phyloP scores from a whole-genome alignment of 1,140 invertebrate genomes.

The Brevipalpus yothersi region DNA sequence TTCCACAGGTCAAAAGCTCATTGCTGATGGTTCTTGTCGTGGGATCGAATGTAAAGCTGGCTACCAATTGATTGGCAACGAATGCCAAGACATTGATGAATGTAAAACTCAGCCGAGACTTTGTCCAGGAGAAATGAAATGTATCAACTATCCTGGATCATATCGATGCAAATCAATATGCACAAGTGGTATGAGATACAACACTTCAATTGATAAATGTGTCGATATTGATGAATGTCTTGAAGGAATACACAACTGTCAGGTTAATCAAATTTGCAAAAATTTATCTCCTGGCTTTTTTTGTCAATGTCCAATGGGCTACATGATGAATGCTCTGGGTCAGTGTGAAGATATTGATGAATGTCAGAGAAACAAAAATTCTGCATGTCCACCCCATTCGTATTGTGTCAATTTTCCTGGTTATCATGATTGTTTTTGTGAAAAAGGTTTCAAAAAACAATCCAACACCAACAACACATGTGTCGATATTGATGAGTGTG shows the following conservation, averaged over 20 bases:
- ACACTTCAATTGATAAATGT: slow-evolving; percentile 19
- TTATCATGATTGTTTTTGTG: not conserved
- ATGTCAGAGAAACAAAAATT: slow-evolving; percentile 16
- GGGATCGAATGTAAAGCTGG: slow-evolving; percentile 4
- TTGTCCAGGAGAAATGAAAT: slow-evolving; percentile 41
- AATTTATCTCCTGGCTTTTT: slow-evolving; percentile 59
- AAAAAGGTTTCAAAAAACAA: not conserved
- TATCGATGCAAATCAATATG: slow-evolving; percentile 19
- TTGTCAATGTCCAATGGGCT: slow-evolving; percentile 22
- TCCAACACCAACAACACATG: not conserved
- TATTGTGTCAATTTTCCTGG: not conserved
- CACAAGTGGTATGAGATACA: not conserved
- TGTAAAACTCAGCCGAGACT: slow-evolving; percentile 29
- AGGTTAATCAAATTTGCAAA: slow-evolving; percentile 44
- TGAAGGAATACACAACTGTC: slow-evolving; percentile 55
- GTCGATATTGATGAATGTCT: slow-evolving; percentile 30
- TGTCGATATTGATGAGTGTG: not conserved
- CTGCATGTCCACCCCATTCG: not conserved
- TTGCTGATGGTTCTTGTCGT: slow-evolving; percentile 16
- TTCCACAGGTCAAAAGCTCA: slow-evolving; percentile 13
- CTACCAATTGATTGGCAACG: not conserved
- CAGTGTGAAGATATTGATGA: slow-evolving; percentile 32
- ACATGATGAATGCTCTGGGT: not conserved
- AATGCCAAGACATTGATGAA: slow-evolving; percentile 31
- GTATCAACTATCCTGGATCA: slow-evolving; percentile 66